Base-by-base conservation (phyloP, 2,888 invertebrate species). In the Caenorhabditis sp. region DNA sequence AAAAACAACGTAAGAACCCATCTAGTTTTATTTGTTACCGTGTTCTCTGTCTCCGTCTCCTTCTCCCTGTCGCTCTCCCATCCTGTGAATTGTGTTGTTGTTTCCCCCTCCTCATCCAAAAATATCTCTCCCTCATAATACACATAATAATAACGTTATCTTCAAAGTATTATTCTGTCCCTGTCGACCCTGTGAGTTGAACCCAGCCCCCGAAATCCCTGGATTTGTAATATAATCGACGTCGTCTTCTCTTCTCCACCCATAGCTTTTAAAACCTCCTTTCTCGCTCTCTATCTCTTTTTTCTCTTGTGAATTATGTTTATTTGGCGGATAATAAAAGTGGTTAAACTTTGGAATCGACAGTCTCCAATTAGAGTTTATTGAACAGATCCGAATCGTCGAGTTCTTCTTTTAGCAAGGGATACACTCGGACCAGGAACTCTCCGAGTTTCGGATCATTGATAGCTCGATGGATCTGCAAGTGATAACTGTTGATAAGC, bases 391-490 rank as follows among this genome's bases (percentile, higher is more conserved):
- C 77, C 22, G 69, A 69, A 9, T 77, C 56, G 20, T 77, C 77
- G 6, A 77, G 47, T 56, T 77, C 77, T 69, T 77, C 77, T 9
- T 77, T 77, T 47, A 77, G 69, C 55, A 81, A 22, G 0, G 81
- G 81, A 28, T 81, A 81, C 6, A 81, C 70, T 9, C 76, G 62
- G 8, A 61, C 9, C 18, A 81, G 55, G 51, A 81, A 81, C 28
- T 81, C 70, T 15, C 65, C 64, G 18, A 81, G 76, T 32, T 76
- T 81, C 13, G 81, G 81, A 53, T 81, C 81, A 47, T 81, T 81
- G 22, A 81, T 76, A 0, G 81, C 81, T 28, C 81, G 81, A 61
- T 81, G 81, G 22, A 81, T 81, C 76, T 81, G 65, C 9, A 74
- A 22, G 11, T 20, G 5, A 40, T 22, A 44, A 26, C 24, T 15